Evolutionary conservation across 2,888 invertebrate genomes (phyloP).

Genomic region (Synanthedon formicaeformis): DNA sequence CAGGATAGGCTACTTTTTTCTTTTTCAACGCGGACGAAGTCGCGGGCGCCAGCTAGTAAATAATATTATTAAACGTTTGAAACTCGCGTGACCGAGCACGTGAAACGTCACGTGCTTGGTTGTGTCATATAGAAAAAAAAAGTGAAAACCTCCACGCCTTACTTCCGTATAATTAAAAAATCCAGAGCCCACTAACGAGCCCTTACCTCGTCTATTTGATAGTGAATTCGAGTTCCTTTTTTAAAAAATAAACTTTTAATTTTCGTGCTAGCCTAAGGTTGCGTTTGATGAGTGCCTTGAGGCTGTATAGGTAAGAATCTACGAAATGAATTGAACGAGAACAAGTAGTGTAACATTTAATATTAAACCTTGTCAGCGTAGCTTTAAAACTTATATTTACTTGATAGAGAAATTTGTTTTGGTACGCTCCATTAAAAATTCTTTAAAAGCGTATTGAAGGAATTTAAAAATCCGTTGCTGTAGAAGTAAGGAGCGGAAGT

Average conservation of each 20-base stretch:
- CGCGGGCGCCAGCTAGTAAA: too few species aligned
- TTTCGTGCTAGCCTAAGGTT: slow-evolving; percentile 2
- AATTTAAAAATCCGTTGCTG: not conserved
- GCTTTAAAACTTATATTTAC: not conserved
- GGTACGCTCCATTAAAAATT: not conserved
- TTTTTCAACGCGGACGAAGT: too few species aligned
- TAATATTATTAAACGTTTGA: too few species aligned
- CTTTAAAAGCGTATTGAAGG: not conserved
- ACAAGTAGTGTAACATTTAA: not conserved
- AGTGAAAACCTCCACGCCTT: slow-evolving; percentile 7
- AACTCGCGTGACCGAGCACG: too few species aligned
- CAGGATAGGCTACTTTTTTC: too few species aligned
- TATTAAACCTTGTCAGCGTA: not conserved
- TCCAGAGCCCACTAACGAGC: slow-evolving; percentile 40
- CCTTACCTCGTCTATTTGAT: slow-evolving; percentile 23
- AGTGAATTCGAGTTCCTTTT: slow-evolving; percentile 13
- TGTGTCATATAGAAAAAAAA: too few species aligned
- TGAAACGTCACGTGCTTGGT: too few species aligned
- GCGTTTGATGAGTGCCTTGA: not conserved
- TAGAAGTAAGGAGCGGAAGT: not conserved
- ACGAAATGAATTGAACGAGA: not conserved
- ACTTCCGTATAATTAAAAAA: slow-evolving; percentile 49
- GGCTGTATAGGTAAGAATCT: not conserved
- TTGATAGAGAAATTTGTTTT: not conserved
- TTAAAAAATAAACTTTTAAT: slow-evolving; percentile 10